These are phyloP conservation scores for Sinocyclocheilus anophthalmus DNA, from an alignment of 2,113 vertebrate species.

Conservation along the genomic window DNA sequence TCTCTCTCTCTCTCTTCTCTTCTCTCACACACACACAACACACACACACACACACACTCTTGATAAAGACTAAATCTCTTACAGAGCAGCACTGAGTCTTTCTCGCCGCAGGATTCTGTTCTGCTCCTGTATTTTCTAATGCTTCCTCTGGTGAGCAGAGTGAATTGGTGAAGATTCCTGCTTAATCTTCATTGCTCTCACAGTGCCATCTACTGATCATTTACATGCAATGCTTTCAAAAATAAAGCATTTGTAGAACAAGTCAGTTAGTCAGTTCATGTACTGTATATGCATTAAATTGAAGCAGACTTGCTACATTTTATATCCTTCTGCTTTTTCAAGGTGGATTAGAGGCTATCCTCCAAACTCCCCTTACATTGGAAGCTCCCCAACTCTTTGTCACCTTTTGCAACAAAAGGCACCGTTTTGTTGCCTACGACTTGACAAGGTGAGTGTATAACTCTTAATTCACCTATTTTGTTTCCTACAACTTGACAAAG, in stretches of 20 bases:
- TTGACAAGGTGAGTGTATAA: constrained; percentile 84
- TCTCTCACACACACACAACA: background rate
- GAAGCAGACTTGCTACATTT: background rate
- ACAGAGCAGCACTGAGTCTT: background rate
- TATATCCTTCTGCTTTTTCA: constrained; percentile 43
- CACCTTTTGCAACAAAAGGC: constrained; percentile 94
- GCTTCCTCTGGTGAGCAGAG: constrained; percentile 21
- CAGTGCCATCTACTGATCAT: constrained; percentile 68
- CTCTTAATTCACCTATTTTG: constrained; percentile 75
- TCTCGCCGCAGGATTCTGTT: background rate
- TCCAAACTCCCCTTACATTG: constrained; percentile 95
- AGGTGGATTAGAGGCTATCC: constrained; percentile 96
- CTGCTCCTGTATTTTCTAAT: constrained; percentile 4
- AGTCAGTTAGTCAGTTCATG: background rate
- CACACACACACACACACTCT: background rate
- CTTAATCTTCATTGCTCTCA: constrained; percentile 30
- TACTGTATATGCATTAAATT: background rate
- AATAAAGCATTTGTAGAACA: background rate
- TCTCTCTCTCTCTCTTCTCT: background rate
- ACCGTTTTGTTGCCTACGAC: constrained; percentile 90
- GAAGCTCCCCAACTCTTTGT: constrained; percentile 95
- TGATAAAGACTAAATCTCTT: constrained; percentile 21
- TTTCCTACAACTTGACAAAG: constrained; percentile 93
- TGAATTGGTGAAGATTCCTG: background rate
- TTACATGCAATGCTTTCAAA: background rate